phyloP scores from a whole-genome alignment of 2,113 vertebrate genomes.

The Callionymus lyra region DNA sequence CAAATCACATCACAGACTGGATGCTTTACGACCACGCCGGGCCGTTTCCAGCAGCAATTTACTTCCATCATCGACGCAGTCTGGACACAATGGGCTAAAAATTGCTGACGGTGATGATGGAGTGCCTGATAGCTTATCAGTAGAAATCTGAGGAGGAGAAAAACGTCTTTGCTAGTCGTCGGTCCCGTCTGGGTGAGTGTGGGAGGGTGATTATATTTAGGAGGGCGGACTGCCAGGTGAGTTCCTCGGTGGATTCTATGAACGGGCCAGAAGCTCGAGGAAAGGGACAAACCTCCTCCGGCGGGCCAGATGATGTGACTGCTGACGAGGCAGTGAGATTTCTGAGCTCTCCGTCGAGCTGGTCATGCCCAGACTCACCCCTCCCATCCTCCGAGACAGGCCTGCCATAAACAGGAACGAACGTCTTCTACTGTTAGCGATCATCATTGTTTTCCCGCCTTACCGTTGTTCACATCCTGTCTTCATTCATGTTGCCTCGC shows the following conservation, averaged over 20 bases:
- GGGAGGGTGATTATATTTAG: not conserved
- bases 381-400: conserved; percentile 7
- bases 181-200: not conserved
- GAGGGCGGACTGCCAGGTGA: conserved; percentile 24
- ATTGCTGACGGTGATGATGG: conserved; percentile 27
- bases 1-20: too few relatives aligned
- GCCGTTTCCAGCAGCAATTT: conserved; percentile 10
- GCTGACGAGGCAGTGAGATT: conserved; percentile 5
- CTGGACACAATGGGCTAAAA: conserved; percentile 48
- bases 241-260: conserved; percentile 23
- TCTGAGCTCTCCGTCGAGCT: not conserved
- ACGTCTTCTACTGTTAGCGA: conserved; percentile 10
- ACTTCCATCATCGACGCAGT: conserved; percentile 21
- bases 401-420: conserved; percentile 22
- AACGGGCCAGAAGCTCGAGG: conserved; percentile 10
- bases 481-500: not conserved
- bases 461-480: conserved; percentile 23
- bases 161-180: conserved; percentile 6
- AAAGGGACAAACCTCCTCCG: conserved; percentile 17
- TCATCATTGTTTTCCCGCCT: conserved; percentile 11
- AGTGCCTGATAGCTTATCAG: conserved; percentile 10
- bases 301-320: conserved; percentile 11
- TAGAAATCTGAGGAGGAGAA: not conserved
- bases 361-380: not conserved
- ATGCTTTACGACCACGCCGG: not conserved